These are phyloP conservation scores for Rhinogobio ventralis DNA, from an alignment of 2,797 vertebrate species.

Conservation along the genomic window DNA sequence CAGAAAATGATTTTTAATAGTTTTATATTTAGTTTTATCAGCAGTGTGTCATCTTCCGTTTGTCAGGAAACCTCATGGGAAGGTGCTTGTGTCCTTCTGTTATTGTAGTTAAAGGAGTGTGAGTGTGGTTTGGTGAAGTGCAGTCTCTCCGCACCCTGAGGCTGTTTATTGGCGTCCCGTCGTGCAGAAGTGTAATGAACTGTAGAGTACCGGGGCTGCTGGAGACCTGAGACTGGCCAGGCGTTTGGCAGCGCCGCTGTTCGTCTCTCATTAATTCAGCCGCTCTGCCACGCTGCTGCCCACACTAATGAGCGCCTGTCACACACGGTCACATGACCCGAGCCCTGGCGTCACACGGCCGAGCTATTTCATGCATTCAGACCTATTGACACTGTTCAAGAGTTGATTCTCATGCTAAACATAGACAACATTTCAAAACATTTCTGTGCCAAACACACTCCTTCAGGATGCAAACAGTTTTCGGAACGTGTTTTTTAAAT, in stretches of 20 bases:
- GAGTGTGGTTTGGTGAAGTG: background rate
- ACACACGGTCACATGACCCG: constrained; percentile 5
- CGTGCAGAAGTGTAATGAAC: constrained; percentile 43
- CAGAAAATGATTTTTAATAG: background rate
- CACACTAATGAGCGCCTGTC: constrained; percentile 68
- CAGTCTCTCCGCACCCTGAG: background rate
- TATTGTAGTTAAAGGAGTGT: background rate
- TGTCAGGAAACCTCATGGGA: background rate
- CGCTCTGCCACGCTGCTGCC: constrained; percentile 63
- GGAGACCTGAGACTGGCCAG: constrained; percentile 61
- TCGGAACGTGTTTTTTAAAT: too few relatives aligned
- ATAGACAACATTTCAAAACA: too few relatives aligned
- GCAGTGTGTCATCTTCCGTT: background rate
- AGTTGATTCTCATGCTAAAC: too few relatives aligned
- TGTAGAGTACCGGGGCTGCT: constrained; percentile 25
- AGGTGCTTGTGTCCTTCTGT: too few relatives aligned
- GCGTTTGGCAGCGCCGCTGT: constrained; percentile 69
- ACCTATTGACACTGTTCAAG: too few relatives aligned
- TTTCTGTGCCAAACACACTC: too few relatives aligned
- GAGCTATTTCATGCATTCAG: background rate
- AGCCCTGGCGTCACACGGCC: background rate
- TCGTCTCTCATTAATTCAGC: constrained; percentile 73
- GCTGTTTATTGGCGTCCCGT: constrained; percentile 36
- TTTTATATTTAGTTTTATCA: background rate
- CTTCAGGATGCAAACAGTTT: too few relatives aligned